Base-by-base conservation (phyloP, 30 jellyfish, hydroid and myxozoan species). In the Aurelia sp. region DNA sequence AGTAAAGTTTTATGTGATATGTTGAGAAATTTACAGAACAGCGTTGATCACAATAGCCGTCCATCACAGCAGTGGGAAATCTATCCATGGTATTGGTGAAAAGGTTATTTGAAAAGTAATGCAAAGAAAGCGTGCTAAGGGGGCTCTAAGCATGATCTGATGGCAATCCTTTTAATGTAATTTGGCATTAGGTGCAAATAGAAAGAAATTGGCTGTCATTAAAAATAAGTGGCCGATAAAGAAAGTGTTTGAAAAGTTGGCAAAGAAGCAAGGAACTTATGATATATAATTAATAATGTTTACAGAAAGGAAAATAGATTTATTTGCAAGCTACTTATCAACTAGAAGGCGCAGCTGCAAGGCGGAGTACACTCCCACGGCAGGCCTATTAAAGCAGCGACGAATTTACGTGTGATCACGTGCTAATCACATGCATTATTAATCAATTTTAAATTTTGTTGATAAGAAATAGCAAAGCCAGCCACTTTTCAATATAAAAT, bases 281-380 rank as follows among this genome's bases (percentile, higher is more conserved):
- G 31, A 84, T 84, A 19, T 47, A 84, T 84, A 18, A 84, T 84
- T 72, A 73, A 84, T 84, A n/a, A n/a, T 84, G 78, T 84, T 84
- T 84, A 73, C 78, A 10, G 78, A 61, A 22, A 74, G 51, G 57
- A 72, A 59, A 63, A 84, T 60, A 62, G 93, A 63, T 84, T 24
- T 84, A 68, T 53, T 84, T 73, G 88, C 48, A 17, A 63, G 78
- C 50, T 53, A 60, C 84, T 73, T 82, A 75, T 74, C 82, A 73
- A 41, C 80, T 30, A 84, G 59, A 41, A 41, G 44, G 74, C 53
- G 69, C 93, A 84, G 93, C 82, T 84, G 93, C 59, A 73, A 52
- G 19, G 30, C 22, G 21, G 65, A 24, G 51, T 12, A 81, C 91
- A 73, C 69, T 73, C 69, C 85, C 85, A 73, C 80, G 80, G 27